Evolutionary conservation across 2,797 vertebrate genomes (phyloP).

Genomic region (Craterocephalus amniculus): DNA sequence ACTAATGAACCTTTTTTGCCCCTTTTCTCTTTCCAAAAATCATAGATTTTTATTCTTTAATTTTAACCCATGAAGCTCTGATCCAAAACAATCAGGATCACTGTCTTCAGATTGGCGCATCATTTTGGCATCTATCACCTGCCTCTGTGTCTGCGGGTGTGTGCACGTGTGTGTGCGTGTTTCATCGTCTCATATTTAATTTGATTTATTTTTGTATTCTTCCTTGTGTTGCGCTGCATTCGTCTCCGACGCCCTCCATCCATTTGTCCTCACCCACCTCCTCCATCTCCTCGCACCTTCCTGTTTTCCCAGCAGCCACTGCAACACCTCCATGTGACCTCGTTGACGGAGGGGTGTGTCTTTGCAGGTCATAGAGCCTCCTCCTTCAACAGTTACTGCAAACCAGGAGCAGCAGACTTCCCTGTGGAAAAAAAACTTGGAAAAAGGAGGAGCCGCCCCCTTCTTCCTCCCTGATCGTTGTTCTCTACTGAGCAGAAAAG

Average conservation of each 20-base stretch:
- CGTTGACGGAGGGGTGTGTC: slow-evolving; percentile 77
- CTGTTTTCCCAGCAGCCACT: slow-evolving; percentile 83
- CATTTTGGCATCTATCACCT: slow-evolving; percentile 53
- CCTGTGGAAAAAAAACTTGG: slow-evolving; percentile 23
- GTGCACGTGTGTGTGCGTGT: slow-evolving; percentile 19
- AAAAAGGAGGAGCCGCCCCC: slow-evolving; percentile 32
- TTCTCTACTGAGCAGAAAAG: slow-evolving; percentile 3
- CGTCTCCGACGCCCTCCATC: slow-evolving; percentile 42
- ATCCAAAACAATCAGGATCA: slow-evolving; percentile 73
- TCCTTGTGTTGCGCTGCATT: slow-evolving; percentile 49
- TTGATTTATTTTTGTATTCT: slow-evolving; percentile 56
- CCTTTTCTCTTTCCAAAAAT: slow-evolving; percentile 78
- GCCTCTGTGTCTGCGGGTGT: slow-evolving; percentile 8
- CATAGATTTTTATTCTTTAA: slow-evolving; percentile 94
- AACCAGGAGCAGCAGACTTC: slow-evolving; percentile 45
- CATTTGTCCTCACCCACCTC: slow-evolving; percentile 23
- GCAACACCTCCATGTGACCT: slow-evolving; percentile 87
- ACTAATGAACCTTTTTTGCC: slow-evolving; percentile 82
- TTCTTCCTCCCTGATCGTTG: slow-evolving; percentile 20
- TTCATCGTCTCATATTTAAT: slow-evolving; percentile 67
- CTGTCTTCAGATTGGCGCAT: slow-evolving; percentile 63
- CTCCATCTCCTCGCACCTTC: slow-evolving; percentile 36
- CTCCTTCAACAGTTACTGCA: slow-evolving; percentile 41
- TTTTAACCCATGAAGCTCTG: slow-evolving; percentile 88
- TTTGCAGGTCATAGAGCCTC: slow-evolving; percentile 82